Base-by-base conservation (phyloP, 2,888 invertebrate species). In the Adelphocoris suturalis region DNA sequence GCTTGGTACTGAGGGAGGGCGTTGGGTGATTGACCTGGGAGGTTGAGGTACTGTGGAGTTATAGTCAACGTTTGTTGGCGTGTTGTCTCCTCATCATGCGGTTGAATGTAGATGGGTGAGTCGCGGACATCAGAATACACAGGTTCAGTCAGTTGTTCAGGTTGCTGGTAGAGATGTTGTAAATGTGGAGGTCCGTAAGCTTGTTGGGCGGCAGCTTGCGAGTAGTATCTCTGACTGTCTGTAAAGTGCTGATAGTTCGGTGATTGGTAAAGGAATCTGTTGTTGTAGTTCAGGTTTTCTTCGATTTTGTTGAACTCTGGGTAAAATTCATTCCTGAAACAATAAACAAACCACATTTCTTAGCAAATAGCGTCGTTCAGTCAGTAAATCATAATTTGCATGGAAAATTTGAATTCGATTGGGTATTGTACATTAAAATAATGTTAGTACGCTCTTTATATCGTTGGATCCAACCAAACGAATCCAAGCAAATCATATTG, bases 251-350 rank as follows among this genome's bases (percentile, higher is more conserved):
- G 89, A 16, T 68, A 89, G 68, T 82, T 46, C 14, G 89, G 89
- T 16, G 61, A 61, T 75, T 89, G 89, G 75, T 68, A 82, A 13
- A 89, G 76, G 84, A 82, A 89, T 46, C 89, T 28, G 52, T 89
- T 89, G 82, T 84, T 88, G 88, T 88, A 88, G 57, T 80, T 88
- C 86, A 86, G 46, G 13, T 86, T 81, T 55, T 89, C 89, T 47
- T 84, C 82, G 7, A 84, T 57, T 68, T 89, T 89, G 82, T 89
- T 84, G 52, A 75, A 75, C 23, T 84, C 89, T 16, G 84, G 84
- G n/a, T 52, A 89, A 48, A 48, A 84, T 27, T 80, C 76, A 52
- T 80, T 88, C 37, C 88, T 88, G 28, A 78, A 80, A 88, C 28
- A 75, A 19, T 1, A 13, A 61, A 80, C 16, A 80, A 7, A 80